Evolutionary conservation across 2,113 vertebrate genomes (phyloP), one percentile per base, ranked within the genome.

Genomic region (Ammodytes dubius): DNA sequence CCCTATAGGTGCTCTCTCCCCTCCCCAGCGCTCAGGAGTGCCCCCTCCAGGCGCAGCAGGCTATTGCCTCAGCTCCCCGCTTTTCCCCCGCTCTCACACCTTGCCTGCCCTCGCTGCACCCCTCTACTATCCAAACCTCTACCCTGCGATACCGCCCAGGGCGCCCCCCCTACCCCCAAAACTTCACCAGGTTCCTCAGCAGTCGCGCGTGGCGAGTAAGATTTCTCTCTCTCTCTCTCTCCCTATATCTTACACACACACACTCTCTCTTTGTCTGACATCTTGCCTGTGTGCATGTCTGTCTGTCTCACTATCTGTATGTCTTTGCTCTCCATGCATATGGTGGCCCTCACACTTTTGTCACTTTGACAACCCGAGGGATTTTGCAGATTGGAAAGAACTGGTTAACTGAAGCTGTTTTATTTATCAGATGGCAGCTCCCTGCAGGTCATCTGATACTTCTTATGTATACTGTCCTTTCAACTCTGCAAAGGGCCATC

Each of bases 51-150:
- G 94, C 40, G 82, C 92, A 52, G 92, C 95, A n/a, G 81, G 93
- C 88, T 93, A 95, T 19, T 65, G 91, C 85, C 96, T 98, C 78
- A 94, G 92, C 82, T 97, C 96, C 70, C 97, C 97, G 66, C 94
- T 97, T 70, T 97, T 97, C 75, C 96, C 97, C 74, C 96, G 95
- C 93, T 96, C 95, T 39, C 96, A 95, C 91, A 96, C 96, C 87
- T 92, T 97, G 86, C 95, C 96, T 91, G 92, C 96, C 94, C 91
- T 94, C 1, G 92, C 94, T 92, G 95, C 94, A 15, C 92, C 96
- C 74, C 92, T 94, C 85, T 96, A 96, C 85, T 95, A 95, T 87
- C 95, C 95, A 39, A 93, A 92, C 80, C 90, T 95, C 65, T 94
- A 93, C 84, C 91, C 94, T 35, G 84, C 94, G 68, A 74, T 91